Percentiles rank a stretch among this genome's conserved stretches.
Conservation (phyloP, 2,113 vertebrate species). For the Rhinopithecus roxellana region DNA sequence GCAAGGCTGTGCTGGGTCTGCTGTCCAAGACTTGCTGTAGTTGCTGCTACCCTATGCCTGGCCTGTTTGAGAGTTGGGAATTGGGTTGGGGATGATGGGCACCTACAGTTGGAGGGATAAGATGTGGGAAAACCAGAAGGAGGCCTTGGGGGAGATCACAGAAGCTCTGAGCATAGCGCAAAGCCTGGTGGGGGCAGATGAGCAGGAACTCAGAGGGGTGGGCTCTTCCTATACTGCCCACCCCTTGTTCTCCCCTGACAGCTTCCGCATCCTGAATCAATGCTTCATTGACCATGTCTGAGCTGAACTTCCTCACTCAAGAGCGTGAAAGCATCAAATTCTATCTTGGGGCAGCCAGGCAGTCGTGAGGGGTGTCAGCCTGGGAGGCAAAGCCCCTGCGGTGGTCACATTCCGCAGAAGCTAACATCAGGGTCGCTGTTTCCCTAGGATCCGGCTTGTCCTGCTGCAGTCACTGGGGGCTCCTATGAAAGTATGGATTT, state of each 20-base stretch:
- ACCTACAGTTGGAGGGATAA: neutral
- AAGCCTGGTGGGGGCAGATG: neutral
- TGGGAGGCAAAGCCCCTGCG: neutral
- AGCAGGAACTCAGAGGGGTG: rapidly evolving
- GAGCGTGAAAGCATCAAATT: neutral
- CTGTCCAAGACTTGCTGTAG: neutral
- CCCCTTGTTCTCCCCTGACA: rapidly evolving
- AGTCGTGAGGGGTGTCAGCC: neutral
- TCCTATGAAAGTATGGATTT: constrained; percentile 77
- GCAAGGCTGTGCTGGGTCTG: neutral
- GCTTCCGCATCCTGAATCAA: neutral
- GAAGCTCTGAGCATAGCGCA: neutral
- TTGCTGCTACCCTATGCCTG: neutral
- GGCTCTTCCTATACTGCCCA: neutral
- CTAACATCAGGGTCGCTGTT: neutral
- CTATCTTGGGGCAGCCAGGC: neutral
- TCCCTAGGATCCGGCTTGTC: constrained; percentile 41
- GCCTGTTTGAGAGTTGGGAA: neutral
- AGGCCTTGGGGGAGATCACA: neutral
- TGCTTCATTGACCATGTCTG: neutral
- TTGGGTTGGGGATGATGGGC: neutral
- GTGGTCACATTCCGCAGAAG: rapidly evolving
- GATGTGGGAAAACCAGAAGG: neutral
- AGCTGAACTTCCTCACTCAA: neutral
- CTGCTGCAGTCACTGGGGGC: constrained; percentile 46